Evolutionary conservation across 1,140 invertebrate species (phyloP), one percentile per base, ranked within the genome.

Genomic region (Ostrea edulis): DNA sequence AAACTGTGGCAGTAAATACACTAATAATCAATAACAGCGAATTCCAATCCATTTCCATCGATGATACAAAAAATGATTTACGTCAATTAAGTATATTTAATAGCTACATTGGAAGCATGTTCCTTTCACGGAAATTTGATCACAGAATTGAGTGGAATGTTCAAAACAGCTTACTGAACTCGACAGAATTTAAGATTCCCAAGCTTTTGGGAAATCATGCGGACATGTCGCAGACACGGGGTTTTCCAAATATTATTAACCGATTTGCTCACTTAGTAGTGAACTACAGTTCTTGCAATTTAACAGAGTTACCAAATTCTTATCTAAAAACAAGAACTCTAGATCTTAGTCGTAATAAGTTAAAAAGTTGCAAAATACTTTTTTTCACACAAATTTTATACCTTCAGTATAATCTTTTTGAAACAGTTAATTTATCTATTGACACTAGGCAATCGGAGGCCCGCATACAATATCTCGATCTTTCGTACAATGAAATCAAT

Each of bases 381-480:
- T 77, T 14, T 29, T 29, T 29, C 8, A 77, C 29, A 2, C 68
- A 77, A 77, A 35, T 35, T 35, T 9, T 77, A 35, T 25, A 77
- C 29, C 68, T 77, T 9, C 68, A 77, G 35, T 17, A 77, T 77
- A 77, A 77, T 77, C 12, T 14, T 29, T 29, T 77, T 11, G 29
- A 20, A 77, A 14, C 22, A 14, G 14, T 77, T 35, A 29, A 77
- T 11, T 8, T 77, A 14, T 29, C 25, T 29, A 25, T 25, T 35
- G 68, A 77, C 14, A 29, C 29, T 35, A 77, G 68, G 29, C 68
- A 77, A 77, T 77, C 68, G 4, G 68, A 77, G 68, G 68, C 68
- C 29, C 68, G 29, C 3, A 22, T 77, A 35, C 68, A 77, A 29
- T 77, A 35, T 25, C 29, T 77, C 9, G 68, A 77, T 25, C 68